Evolutionary conservation across 2,113 vertebrate species (phyloP).

Genomic region (Calidris pygmaea): DNA sequence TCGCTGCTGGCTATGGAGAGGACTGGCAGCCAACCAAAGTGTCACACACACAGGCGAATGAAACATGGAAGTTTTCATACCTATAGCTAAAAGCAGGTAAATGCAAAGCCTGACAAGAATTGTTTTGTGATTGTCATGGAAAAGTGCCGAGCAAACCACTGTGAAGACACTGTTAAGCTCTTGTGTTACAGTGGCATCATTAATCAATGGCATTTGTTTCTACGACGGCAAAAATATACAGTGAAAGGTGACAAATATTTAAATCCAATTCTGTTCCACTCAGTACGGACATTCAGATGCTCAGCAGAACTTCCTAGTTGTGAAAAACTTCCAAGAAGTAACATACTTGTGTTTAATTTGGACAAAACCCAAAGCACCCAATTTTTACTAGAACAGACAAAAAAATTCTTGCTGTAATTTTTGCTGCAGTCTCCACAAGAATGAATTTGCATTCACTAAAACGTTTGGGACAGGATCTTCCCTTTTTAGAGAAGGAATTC

Average conservation of each 20-base stretch:
- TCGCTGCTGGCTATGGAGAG: background rate
- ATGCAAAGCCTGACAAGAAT: background rate
- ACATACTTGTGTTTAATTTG: background rate
- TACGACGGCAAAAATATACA: background rate
- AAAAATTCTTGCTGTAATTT: background rate
- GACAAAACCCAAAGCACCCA: background rate
- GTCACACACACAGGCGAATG: background rate
- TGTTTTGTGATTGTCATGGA: background rate
- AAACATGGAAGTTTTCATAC: background rate
- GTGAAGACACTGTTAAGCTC: background rate
- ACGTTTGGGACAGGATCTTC: background rate
- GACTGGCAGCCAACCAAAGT: fast-evolving
- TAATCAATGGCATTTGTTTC: background rate
- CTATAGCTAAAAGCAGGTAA: background rate
- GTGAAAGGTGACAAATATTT: background rate
- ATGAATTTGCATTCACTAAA: background rate
- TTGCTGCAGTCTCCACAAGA: background rate
- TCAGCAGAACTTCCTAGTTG: background rate
- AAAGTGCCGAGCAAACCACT: background rate
- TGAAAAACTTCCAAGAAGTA: background rate
- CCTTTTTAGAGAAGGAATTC: background rate
- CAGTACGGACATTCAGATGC: background rate
- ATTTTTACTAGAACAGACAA: background rate
- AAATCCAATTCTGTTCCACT: background rate
- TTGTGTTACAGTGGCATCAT: background rate